phyloP scores from a whole-genome alignment of 2,888 invertebrate species.

The Drosophila picticornis region DNA sequence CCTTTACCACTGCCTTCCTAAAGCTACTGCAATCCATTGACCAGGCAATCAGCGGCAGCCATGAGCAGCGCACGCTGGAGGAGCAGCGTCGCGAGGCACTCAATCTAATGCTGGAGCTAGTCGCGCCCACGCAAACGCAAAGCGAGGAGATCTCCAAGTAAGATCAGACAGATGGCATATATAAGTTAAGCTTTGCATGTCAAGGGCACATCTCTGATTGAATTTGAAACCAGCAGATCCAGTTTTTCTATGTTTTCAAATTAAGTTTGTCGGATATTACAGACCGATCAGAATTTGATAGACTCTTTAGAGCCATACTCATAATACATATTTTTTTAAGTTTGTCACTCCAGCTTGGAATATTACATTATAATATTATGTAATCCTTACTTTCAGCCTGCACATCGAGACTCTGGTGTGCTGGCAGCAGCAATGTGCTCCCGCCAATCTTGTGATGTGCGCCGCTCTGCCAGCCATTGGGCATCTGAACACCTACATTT shows the following conservation, averaged over 20 bases:
- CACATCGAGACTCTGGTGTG: conserved; percentile 82
- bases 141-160: conserved; percentile 84
- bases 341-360: not conserved
- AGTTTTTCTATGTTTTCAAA: not conserved
- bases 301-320: not conserved
- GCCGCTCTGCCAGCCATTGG: conserved; percentile 82
- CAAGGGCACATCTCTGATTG: not conserved
- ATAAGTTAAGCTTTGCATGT: not conserved
- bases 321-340: not conserved
- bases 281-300: not conserved
- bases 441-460: conserved; percentile 80
- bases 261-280: not conserved
- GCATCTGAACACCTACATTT: conserved; percentile 81
- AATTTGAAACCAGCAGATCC: not conserved
- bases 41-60: conserved; percentile 64
- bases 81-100: conserved; percentile 81
- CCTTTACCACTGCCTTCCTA: conserved; percentile 75
- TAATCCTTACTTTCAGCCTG: conserved; percentile 65
- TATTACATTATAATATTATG: not conserved
- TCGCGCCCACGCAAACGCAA: conserved; percentile 83
- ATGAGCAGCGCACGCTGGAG: conserved; percentile 66
- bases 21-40: conserved; percentile 79
- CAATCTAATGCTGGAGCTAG: conserved; percentile 83
- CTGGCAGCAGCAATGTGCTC: conserved; percentile 80
- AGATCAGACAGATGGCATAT: conserved; percentile 12